These are phyloP conservation scores for Fragum whitleyi DNA, from an alignment of 2,888 invertebrate species.

Conservation along the genomic window DNA sequence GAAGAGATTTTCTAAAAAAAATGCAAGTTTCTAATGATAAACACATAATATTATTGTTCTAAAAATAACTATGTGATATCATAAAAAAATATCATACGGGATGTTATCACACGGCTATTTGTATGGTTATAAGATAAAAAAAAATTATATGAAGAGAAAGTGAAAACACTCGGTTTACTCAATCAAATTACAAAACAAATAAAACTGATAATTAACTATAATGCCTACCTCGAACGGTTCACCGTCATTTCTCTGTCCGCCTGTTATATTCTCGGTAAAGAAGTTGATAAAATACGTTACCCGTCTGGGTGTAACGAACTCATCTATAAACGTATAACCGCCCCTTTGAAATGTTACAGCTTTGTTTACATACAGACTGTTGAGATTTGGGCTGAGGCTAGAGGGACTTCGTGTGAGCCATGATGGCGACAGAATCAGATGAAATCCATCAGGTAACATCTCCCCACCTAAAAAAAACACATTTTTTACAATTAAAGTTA, in stretches of 20 bases:
- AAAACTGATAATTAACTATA: no score
- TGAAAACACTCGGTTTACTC: no score
- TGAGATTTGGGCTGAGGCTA: constrained; percentile 25
- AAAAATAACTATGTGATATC: no score
- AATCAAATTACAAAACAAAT: no score
- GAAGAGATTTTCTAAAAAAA: no score
- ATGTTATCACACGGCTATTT: no score
- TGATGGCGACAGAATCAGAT: constrained; percentile 64
- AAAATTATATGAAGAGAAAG: no score
- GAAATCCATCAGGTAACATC: constrained; percentile 67
- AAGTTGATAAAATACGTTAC: constrained; percentile 72
- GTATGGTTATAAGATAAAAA: no score
- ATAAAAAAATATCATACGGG: no score
- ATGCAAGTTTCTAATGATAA: no score
- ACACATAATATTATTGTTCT: no score
- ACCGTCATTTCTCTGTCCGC: constrained; percentile 50
- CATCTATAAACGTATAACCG: constrained; percentile 68
- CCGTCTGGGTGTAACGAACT: constrained; percentile 65
- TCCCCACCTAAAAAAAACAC: constrained; percentile 52
- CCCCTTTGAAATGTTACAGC: constrained; percentile 69
- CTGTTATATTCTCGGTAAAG: constrained; percentile 65
- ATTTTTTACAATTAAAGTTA: no score
- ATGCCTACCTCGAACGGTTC: constrained; percentile 28
- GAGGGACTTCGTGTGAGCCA: constrained; percentile 64
- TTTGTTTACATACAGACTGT: constrained; percentile 67